phyloP scores from a whole-genome alignment of 2,113 vertebrate species.

The Pseudopodoces humilis region DNA sequence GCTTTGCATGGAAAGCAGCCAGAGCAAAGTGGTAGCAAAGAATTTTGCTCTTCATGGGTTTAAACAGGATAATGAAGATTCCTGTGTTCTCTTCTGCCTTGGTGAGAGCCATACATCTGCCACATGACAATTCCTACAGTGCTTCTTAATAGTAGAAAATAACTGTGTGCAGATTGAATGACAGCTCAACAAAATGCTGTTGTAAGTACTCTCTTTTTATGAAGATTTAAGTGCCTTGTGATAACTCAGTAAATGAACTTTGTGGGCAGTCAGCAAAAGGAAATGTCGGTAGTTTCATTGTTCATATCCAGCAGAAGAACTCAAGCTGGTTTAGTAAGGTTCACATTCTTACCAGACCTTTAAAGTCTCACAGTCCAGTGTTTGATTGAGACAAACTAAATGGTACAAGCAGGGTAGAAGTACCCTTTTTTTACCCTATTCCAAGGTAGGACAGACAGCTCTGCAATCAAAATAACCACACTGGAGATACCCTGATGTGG shows the following conservation, averaged over 20 bases:
- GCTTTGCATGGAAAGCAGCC: neutral
- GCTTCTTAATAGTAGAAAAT: neutral
- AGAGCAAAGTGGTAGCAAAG: neutral
- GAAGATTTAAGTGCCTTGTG: neutral
- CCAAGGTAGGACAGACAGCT: neutral
- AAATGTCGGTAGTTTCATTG: neutral
- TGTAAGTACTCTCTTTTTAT: neutral
- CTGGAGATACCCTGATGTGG: neutral
- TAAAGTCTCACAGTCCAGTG: neutral
- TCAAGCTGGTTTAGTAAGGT: neutral
- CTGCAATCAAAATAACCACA: accelerated
- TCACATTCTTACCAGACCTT: neutral
- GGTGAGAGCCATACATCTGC: neutral
- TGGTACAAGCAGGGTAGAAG: neutral
- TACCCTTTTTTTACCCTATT: neutral
- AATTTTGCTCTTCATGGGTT: neutral
- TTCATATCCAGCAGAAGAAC: neutral
- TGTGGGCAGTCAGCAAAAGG: neutral
- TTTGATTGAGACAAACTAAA: neutral
- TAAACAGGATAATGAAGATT: neutral
- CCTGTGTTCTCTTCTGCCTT: neutral
- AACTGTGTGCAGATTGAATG: neutral
- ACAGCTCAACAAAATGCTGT: neutral
- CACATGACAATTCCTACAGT: neutral
- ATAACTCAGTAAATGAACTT: neutral